phyloP scores from a whole-genome alignment of 1,140 invertebrate species.

The Drosophila ficusphila region DNA sequence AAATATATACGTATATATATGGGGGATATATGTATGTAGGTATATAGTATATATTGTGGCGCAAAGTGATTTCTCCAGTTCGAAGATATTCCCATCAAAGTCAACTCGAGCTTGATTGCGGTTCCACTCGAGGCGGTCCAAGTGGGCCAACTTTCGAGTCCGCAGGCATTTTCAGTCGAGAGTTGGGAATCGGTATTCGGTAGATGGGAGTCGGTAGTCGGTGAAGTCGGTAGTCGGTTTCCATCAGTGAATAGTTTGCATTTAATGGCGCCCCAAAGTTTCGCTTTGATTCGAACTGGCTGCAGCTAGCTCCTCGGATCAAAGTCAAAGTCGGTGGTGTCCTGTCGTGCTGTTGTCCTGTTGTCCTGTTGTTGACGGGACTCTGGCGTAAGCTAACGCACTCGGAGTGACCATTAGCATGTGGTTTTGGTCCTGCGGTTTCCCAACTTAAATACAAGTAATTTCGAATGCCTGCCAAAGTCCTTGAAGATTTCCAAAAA shows the following conservation, averaged over 20 bases:
- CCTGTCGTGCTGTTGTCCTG: too few species aligned
- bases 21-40: constrained; percentile 8
- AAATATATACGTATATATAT: neutral
- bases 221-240: too few species aligned
- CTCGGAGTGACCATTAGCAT: neutral
- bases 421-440: neutral
- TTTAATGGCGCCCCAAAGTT: neutral
- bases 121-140: neutral
- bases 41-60: neutral
- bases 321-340: neutral
- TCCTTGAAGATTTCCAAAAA: too few species aligned
- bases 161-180: constrained; percentile 2
- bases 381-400: neutral
- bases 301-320: neutral
- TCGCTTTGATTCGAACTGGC: neutral
- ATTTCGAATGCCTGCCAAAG: neutral
- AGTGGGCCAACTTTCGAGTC: neutral
- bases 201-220: neutral
- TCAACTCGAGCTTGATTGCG: constrained; percentile 37
- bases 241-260: neutral
- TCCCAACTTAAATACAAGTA: neutral
- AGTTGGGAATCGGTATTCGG: neutral
- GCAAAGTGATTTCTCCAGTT: constrained; percentile 29
- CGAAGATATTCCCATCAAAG: constrained; percentile 42
- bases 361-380: neutral